A percentile compares a stretch with the other conserved stretches of the same genome.
Conservation (phyloP, 2,113 vertebrate genomes). For the Columba livia region DNA sequence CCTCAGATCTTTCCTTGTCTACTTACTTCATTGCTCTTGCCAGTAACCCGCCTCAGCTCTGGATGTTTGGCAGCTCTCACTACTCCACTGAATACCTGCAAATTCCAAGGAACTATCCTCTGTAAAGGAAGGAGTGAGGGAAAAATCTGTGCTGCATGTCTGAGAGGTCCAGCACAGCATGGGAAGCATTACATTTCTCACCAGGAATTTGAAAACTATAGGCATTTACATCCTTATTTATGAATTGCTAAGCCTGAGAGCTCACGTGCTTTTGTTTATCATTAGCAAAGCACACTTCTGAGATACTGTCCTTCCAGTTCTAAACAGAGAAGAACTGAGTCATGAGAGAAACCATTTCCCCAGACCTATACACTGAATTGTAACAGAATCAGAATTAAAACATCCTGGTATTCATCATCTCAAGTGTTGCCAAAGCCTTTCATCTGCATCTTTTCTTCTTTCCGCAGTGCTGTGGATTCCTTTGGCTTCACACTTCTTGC, state of each 20-base stretch:
- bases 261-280: not conserved
- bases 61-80: not conserved
- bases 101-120: not conserved
- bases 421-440: not conserved
- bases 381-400: not conserved
- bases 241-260: not conserved
- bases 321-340: not conserved
- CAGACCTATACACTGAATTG: not conserved
- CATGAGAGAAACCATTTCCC: not conserved
- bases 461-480: not conserved
- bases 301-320: not conserved
- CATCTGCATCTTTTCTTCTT: not conserved
- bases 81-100: not conserved
- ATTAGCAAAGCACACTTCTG: not conserved
- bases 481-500: not conserved
- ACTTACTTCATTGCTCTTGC: not conserved
- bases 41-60: not conserved
- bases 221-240: not conserved
- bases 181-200: not conserved
- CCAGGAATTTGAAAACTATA: not conserved
- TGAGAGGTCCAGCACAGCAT: rapidly evolving
- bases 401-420: not conserved
- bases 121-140: not conserved
- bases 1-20: not conserved
- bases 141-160: not conserved